Evolutionary conservation across 2,888 invertebrate genomes (phyloP), one percentile per base, ranked within the genome.

Genomic region (Parnassius mnemosyne): DNA sequence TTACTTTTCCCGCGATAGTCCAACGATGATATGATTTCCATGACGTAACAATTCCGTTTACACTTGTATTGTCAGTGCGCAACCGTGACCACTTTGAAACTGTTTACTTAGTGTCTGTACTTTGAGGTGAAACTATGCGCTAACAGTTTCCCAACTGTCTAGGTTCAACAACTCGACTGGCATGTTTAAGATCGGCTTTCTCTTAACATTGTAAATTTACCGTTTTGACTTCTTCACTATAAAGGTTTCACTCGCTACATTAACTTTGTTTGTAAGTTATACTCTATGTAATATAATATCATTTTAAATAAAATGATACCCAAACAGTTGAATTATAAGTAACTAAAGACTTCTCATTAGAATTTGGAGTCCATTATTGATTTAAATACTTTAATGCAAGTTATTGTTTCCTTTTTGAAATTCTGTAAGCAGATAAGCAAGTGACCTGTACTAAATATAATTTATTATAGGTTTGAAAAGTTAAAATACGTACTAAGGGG

Each of bases 141-240:
- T 75, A 76, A 70, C 68, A 69, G 70, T 71, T 74, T 74, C 69
- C 70, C 68, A 73, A 71, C 72, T 70, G 61, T 63, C 68, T 68
- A 71, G 80, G 81, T 80, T 85, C 84, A 85, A 84, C 86, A 85
- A 89, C 78, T 89, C 85, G 85, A 84, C 78, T 77, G 75, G 84
- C 86, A 87, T 87, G 89, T 90, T 89, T 88, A 80, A 78, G 81
- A 81, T 81, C 78, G 76, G 79, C 78, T 77, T 77, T 81, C 72
- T 73, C 78, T 78, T 80, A 72, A 85, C 87, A 85, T 81, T 85
- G 85, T 84, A 79, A 16, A 3, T 81, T 82, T 81, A 83, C 81
- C 82, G 87, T 86, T 85, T 80, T 79, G 77, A 85, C 85, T 87
- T 84, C 85, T 85, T 84, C 80, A 85, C 83, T 80, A 80, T 64